Evolutionary conservation across 35 echinoderm and acorn worm species (phyloP).

Genomic region (Ophiothrix spiculata): DNA sequence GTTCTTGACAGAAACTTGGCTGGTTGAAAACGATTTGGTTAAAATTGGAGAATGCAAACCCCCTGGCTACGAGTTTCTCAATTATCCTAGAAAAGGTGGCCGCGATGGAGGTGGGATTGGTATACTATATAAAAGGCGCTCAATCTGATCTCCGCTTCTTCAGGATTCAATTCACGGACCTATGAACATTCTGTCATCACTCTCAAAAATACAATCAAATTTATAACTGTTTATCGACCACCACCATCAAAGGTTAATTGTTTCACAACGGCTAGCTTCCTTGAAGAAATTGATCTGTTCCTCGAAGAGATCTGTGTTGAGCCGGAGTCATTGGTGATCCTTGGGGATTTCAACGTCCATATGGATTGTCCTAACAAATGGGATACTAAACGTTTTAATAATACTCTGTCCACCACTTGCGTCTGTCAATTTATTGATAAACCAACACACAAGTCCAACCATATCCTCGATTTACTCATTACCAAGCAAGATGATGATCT

Average conservation of each 20-base stretch:
- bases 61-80: constrained; percentile 35
- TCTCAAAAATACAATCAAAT: not conserved
- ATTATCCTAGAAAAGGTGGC: constrained; percentile 8
- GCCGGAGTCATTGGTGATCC: not conserved
- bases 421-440: not conserved
- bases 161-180: not conserved
- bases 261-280: not conserved
- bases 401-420: not conserved
- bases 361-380: constrained; percentile 3
- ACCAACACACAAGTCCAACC: not conserved
- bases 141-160: not conserved
- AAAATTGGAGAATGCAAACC: constrained; percentile 38
- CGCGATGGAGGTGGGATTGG: not conserved
- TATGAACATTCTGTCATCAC: not conserved
- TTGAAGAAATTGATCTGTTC: constrained; percentile 23
- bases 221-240: constrained; percentile 34
- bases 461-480: constrained; percentile 16
- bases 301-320: too few relatives aligned
- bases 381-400: not conserved
- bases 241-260: constrained; percentile 21
- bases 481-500: not conserved
- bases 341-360: constrained; percentile 4
- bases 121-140: not conserved
- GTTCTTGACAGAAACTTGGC: constrained; percentile 47
- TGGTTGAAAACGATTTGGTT: not conserved